Evolutionary conservation across 1,140 invertebrate species (phyloP).

Genomic region (Drosophila nasuta): DNA sequence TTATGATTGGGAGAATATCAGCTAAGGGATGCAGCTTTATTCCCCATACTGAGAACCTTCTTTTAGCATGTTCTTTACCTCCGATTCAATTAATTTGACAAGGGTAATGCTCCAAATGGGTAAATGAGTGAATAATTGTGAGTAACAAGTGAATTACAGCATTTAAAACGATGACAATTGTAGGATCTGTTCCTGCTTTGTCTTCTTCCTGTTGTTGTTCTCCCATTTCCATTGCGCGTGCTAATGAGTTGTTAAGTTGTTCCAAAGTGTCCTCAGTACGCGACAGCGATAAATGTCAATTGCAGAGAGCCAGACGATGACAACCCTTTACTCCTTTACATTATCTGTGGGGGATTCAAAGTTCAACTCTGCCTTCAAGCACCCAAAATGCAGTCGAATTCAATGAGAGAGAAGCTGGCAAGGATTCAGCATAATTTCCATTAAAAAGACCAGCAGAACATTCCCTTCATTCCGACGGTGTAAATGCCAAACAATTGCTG

Average conservation of each 20-base stretch:
- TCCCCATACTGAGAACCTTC: not conserved
- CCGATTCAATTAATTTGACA: constrained; percentile 61
- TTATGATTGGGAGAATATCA: constrained; percentile 9
- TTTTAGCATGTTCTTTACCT: constrained; percentile 18
- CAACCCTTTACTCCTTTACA: constrained; percentile 8
- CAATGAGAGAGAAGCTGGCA: not conserved
- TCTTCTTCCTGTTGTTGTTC: constrained; percentile 13
- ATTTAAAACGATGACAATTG: constrained; percentile 61
- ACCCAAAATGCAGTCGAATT: constrained; percentile 21
- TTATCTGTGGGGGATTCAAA: not conserved
- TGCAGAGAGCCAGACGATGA: constrained; percentile 51
- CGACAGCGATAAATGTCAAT: constrained; percentile 78
- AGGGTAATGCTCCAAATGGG: constrained; percentile 44
- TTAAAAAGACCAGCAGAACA: constrained; percentile 12
- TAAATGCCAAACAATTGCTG: constrained; percentile 58
- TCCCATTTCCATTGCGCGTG: constrained; percentile 56
- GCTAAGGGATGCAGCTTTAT: not conserved
- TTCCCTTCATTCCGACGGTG: not conserved
- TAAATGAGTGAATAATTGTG: constrained; percentile 60
- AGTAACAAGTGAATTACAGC: constrained; percentile 58
- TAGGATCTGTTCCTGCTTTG: constrained; percentile 27
- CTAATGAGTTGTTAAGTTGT: constrained; percentile 79
- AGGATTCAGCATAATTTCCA: constrained; percentile 26
- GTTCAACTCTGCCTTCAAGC: constrained; percentile 22
- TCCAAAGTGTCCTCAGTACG: constrained; percentile 56